Evolutionary conservation across 2,888 invertebrate genomes (phyloP), one percentile per base, ranked within the genome.

Genomic region (Nasonovia ribisnigri): DNA sequence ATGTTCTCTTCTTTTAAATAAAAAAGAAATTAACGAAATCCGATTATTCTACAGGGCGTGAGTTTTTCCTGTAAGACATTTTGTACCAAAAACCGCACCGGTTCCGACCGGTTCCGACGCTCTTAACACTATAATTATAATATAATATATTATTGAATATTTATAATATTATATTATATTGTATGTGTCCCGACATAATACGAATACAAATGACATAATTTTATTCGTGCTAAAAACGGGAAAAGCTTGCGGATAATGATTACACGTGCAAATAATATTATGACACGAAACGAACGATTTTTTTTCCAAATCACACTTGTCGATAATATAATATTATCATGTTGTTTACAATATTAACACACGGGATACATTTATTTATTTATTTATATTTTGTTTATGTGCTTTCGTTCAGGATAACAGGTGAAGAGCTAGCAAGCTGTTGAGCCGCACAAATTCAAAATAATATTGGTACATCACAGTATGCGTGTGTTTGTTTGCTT

Each of bases 371-470:
- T 29, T 43, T 88, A 57, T 84, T 92, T 88, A 43, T 60, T 88
- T 93, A 88, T 89, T 91, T 94, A 42, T 77, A 77, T 77, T 94
- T 94, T 94, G 94, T 94, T 94, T 92, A 90, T 94, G 94, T 94
- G 91, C 94, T 93, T 93, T 91, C 94, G 88, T 92, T 92, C 94
- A 95, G 95, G 95, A 95, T 95, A 95, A 95, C 95, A 95, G 95
- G 95, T 95, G 95, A 95, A 95, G 95, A 95, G 94, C 95, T 95
- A 94, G 95, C 94, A 95, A 94, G 94, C 94, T 95, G 95, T 95
- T 95, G 94, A 95, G 93, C 93, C 93, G 93, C 93, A 93, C 93
- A 93, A 87, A 90, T 93, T 90, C 93, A 93, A 90, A 90, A 93
- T 93, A 93, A 93, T 90, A 93, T 93, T 94, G 91, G 89, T 94